These are phyloP conservation scores for Drosophila cognata DNA, from an alignment of 2,888 invertebrate species.

Conservation along the genomic window DNA sequence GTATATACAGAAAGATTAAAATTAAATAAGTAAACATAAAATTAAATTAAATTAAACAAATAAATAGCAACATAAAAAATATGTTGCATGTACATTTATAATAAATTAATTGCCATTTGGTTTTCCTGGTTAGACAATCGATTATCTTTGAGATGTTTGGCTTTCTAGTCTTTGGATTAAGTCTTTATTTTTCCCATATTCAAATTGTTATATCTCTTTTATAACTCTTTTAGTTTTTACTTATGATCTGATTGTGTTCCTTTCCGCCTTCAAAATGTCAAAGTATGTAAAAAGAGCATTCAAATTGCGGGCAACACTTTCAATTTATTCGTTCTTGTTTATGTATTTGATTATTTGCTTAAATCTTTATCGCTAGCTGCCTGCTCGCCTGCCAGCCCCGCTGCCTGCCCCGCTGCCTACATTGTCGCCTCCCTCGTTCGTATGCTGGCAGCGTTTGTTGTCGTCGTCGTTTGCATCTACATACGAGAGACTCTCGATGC, in stretches of 20 bases:
- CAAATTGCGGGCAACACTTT: background rate
- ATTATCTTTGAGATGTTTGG: background rate
- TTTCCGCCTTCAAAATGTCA: background rate
- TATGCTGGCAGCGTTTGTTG: slow-evolving; percentile 70
- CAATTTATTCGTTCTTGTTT: slow-evolving; percentile 54
- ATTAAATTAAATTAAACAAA: background rate
- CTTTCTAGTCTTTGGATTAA: background rate
- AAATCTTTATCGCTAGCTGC: slow-evolving; percentile 79
- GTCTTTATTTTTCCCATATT: background rate
- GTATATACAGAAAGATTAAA: background rate
- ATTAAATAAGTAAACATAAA: background rate
- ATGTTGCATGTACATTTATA: background rate
- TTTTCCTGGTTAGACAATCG: too few species aligned
- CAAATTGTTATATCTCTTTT: background rate
- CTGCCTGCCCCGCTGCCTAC: slow-evolving; percentile 37
- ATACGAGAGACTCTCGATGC: slow-evolving; percentile 39
- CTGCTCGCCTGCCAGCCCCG: slow-evolving; percentile 25
- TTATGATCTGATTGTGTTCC: background rate
- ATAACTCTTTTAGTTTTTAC: background rate
- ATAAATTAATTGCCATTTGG: background rate
- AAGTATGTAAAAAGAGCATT: slow-evolving; percentile 32
- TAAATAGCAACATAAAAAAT: background rate
- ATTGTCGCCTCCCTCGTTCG: slow-evolving; percentile 53
- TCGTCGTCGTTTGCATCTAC: slow-evolving; percentile 63
- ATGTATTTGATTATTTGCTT: slow-evolving; percentile 79